Evolutionary conservation across 2,888 invertebrate genomes (phyloP).

Genomic region (Ametastegia equiseti): DNA sequence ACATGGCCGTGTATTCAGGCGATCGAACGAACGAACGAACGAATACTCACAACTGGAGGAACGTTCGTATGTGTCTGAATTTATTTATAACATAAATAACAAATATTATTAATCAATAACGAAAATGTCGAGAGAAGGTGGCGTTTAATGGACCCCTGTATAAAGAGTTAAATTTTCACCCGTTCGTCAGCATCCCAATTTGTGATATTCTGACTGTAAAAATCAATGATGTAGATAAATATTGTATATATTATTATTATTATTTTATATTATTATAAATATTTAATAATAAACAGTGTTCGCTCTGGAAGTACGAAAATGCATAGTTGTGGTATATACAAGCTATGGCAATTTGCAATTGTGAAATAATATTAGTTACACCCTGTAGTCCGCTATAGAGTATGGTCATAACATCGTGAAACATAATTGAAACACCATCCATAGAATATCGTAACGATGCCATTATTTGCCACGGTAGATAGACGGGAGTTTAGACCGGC

Average conservation of each 20-base stretch:
- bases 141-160: neutral
- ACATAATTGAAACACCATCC: slow-evolving; percentile 63
- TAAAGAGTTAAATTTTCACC: neutral
- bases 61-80: neutral
- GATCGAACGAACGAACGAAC: neutral
- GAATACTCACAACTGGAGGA: neutral
- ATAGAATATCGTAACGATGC: slow-evolving; percentile 56
- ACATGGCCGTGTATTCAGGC: neutral
- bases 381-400: slow-evolving; percentile 22
- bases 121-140: neutral
- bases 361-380: slow-evolving; percentile 4
- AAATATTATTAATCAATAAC: slow-evolving; percentile 35
- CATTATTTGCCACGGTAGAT: slow-evolving; percentile 18
- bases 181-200: slow-evolving; percentile 1
- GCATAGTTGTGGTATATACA: neutral
- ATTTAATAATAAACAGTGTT: too few relatives aligned
- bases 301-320: neutral
- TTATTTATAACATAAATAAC: slow-evolving; percentile 12
- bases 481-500: slow-evolving; percentile 12
- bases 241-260: too few relatives aligned
- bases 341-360: slow-evolving; percentile 2
- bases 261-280: too few relatives aligned
- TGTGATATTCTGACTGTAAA: neutral
- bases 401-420: slow-evolving; percentile 62
- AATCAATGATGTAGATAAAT: neutral